Base-by-base conservation (phyloP, 2,888 invertebrate genomes). In the Agrochola lychnidis region DNA sequence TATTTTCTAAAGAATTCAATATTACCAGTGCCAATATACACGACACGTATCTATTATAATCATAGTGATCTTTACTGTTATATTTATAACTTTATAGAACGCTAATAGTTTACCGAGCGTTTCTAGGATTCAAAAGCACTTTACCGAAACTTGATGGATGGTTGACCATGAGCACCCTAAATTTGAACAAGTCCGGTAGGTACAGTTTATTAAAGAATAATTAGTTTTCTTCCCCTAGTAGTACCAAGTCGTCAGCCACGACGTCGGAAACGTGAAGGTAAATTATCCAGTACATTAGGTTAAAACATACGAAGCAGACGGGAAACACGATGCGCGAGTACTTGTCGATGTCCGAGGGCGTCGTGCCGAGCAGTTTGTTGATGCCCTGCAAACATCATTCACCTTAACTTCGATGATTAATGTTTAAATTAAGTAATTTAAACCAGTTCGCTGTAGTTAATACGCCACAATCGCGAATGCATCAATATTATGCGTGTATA, bases 311-410 rank as follows among this genome's bases (percentile, higher is more conserved):
- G 97, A 99, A 99, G 97, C 99, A 99, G 91, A 99, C 99, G 73
- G 99, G 99, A 95, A 99, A 99, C 93, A 99, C 98, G 96, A 99
- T 99, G 93, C 99, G 98, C 80, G 99, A 99, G 95, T 99, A 99
- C 97, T 99, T 99, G 97, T 99, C 99, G 97, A 99, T 99, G 97
- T 99, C 99, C 94, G 99, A 99, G 75, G 99, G 99, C 90, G 99
- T 99, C 90, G 99, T 98, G 93, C 98, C 99, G 94, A 98, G 98
- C 89, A 99, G 97, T 96, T 98, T 99, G 97, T 98, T 99, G 97
- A 99, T 98, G 94, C 98, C 98, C 97, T 97, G 96, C 36, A 95
- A 95, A 91, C 84, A 88, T 87, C 77, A 79, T 85, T 84, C 69
- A 68, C 76, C 91, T 93, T 87, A 48, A 91, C 86, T 91, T 89